Evolutionary conservation across 2,797 vertebrate species (phyloP), one percentile per base, ranked within the genome.

Genomic region (Anisognathus igniventris): DNA sequence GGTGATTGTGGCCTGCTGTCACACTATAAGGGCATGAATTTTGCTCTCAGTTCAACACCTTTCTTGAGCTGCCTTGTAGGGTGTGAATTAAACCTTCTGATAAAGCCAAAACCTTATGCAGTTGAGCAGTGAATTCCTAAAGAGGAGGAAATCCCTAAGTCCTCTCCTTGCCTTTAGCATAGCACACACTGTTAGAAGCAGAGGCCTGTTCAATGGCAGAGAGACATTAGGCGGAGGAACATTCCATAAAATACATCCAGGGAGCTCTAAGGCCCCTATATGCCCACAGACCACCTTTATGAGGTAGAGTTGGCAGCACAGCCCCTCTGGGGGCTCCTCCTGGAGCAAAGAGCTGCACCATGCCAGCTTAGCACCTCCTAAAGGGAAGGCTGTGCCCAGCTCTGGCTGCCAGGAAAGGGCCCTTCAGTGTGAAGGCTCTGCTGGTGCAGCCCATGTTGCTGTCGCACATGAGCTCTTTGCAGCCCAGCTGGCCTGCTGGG

Each of bases 391-490:
- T 88, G 65, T 2, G 4, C 28, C 30, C 3, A 0, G 14, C 16
- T 65, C 42, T 20, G 28, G 17, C 57, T 68, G 42, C 53, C 58
- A 17, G 42, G 62, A 11, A 33, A 18, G 10, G 13, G 7, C 19
- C 23, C 17, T 73, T 71, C 17, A 5, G 2, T 0, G 0, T 4
- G 47, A 56, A 91, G 44, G 33, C 4, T 39, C 14, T 76, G 40
- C 44, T 27, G 37, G 14, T 33, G 37, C 53, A 80, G 33, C 14
- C 31, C 40, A 17, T 1, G 2, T 0, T 11, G 31, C 18, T 42
- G 11, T 0, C 14, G 47, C 0, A 19, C 64, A 39, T 0, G 0
- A 77, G 65, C 21, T 48, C 37, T 45, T 0, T 25, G 60, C 60
- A 81, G 71, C 60, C 19, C 51, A 35, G 35, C 25, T 20, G 51